A percentile compares a stretch with the other conserved stretches of the same genome.
These are phyloP conservation scores for Eptatretus atami DNA, from an alignment of 2,797 vertebrate species.

Conservation along the genomic window DNA sequence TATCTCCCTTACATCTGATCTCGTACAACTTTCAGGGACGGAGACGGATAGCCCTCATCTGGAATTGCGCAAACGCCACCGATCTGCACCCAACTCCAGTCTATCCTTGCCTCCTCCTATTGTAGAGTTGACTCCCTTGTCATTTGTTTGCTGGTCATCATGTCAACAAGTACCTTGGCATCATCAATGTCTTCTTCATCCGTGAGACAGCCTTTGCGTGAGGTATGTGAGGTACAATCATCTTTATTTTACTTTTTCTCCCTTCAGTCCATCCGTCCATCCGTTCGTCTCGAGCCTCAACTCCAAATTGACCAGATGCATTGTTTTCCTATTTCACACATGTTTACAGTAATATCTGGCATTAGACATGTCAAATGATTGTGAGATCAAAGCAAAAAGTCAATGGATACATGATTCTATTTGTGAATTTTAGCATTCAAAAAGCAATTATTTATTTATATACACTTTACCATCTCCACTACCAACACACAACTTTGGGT, in stretches of 20 bases:
- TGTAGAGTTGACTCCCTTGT: slow-evolving; percentile 92
- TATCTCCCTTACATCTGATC: too few relatives aligned
- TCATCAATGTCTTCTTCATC: slow-evolving; percentile 99
- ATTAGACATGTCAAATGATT: too few relatives aligned
- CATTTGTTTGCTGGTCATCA: slow-evolving; percentile 68
- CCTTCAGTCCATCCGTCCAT: too few relatives aligned
- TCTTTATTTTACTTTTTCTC: too few relatives aligned
- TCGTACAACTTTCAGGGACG: slow-evolving; percentile 5
- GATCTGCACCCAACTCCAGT: slow-evolving; percentile 24
- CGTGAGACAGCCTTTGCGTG: slow-evolving; percentile 67
- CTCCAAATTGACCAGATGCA: not conserved
- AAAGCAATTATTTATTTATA: too few relatives aligned
- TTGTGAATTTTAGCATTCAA: too few relatives aligned
- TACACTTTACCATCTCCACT: too few relatives aligned
- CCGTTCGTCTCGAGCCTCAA: not conserved
- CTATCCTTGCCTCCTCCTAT: slow-evolving; percentile 35
- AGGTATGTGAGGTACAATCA: slow-evolving; percentile 23
- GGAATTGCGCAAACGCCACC: slow-evolving; percentile 40
- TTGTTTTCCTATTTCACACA: not conserved
- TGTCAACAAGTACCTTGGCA: slow-evolving; percentile 81
- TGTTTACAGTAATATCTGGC: too few relatives aligned
- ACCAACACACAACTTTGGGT: too few relatives aligned
- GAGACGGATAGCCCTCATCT: slow-evolving; percentile 52
- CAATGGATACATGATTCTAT: too few relatives aligned
- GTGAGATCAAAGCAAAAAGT: too few relatives aligned